Base-by-base conservation (phyloP, 2,113 vertebrate genomes). In the Myrmophylax atrothorax region DNA sequence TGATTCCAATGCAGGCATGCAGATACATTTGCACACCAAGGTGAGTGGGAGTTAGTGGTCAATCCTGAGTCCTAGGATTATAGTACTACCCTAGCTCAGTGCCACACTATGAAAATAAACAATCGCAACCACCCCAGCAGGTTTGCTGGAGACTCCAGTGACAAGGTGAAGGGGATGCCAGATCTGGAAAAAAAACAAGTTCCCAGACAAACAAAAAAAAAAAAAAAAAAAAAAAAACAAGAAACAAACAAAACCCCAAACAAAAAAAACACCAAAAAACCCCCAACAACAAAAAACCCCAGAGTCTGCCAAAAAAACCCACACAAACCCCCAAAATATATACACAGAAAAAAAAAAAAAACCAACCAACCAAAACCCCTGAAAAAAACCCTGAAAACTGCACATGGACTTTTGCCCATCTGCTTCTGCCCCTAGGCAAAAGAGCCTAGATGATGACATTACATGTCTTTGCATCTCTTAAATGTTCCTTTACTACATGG, bases 61-160 rank as follows among this genome's bases (percentile, higher is more conserved):
- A 4, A 66, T 28, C 31, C 64, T 81, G 38, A n/a, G 10, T 18
- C 20, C n/a, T 46, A 5, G 24, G 37, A 26, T 20, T 76, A 9
- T 15, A 19, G 2, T 47, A 47, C 26, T 52, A 17, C 26, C 58
- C 17, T 25, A 67, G 29, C 47, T 42, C 25, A 26, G 31, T 56
- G 53, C 14, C 0, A 1, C 17, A 13, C 26, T 29, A 29, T 44
- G 42, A 73, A 91, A 79, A 69, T 24, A 76, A 68, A 56, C 38
- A 47, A 42, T 24, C 0, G 0, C 3, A 15, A 44, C 3, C 0
- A 0, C 8, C 25, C 22, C 16, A 18, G 26, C 14, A 50, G 33
- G 24, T 86, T 33, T 73, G 26, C 35, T 47, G 67, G 37, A 84
- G 24, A 28, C 11, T 29, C 12, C 38, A 33, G 17, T 49, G 50